A percentile compares a stretch with the other conserved stretches of the same genome.
Conservation (phyloP, 2,888 invertebrate genomes). For the Boloria selene region DNA sequence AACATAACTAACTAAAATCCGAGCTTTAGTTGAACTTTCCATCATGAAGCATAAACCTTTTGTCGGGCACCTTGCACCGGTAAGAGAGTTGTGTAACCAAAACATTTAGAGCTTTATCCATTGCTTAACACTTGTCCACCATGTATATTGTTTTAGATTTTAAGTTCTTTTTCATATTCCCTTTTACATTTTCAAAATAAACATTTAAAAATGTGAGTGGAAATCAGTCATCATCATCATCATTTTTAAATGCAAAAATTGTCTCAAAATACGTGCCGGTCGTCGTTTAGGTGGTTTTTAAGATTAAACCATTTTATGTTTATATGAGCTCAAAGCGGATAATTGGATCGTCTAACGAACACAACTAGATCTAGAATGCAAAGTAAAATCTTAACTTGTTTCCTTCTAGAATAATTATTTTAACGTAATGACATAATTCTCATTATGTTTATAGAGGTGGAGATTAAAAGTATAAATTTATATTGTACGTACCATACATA, state of each 20-base stretch:
- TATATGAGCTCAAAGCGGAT: slow-evolving; percentile 44
- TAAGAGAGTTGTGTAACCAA: not conserved
- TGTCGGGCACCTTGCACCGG: not conserved
- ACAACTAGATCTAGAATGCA: slow-evolving; percentile 42
- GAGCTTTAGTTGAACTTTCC: slow-evolving; percentile 6
- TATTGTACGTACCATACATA: no score
- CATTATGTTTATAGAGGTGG: no score
- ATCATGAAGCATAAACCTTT: not conserved
- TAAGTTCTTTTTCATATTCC: no score
- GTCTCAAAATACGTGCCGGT: slow-evolving; percentile 54
- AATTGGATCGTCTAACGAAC: slow-evolving; percentile 54
- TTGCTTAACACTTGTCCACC: not conserved
- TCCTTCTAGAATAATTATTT: not conserved
- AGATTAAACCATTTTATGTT: slow-evolving; percentile 47
- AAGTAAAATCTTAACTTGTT: slow-evolving; percentile 5
- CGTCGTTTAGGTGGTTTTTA: slow-evolving; percentile 41
- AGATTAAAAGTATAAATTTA: no score
- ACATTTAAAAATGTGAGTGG: not conserved
- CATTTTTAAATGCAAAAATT: slow-evolving; percentile 43
- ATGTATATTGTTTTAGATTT: not conserved
- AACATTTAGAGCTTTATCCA: slow-evolving; percentile 1
- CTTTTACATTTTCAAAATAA: no score
- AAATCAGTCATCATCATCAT: not conserved
- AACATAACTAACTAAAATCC: not conserved
- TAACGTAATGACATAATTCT: no score